Evolutionary conservation across 2,113 vertebrate genomes (phyloP).

Genomic region (Epinephelus fuscoguttatus): DNA sequence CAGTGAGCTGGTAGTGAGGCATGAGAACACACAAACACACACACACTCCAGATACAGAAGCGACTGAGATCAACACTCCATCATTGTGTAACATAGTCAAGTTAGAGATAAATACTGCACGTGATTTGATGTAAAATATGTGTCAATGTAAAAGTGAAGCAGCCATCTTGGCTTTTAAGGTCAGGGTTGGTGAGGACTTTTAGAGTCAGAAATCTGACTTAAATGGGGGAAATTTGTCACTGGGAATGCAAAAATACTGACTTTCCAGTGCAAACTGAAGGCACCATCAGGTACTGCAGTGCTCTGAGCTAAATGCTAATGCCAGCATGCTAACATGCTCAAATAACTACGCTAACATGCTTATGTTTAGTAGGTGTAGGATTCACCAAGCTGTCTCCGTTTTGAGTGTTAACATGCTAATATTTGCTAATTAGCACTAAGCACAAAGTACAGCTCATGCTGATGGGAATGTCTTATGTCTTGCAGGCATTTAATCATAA

Average conservation of each 20-base stretch:
- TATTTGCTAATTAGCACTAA: too few relatives aligned
- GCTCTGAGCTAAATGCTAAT: neutral
- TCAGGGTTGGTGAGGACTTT: too few relatives aligned
- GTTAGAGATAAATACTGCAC: neutral
- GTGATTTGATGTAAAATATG: neutral
- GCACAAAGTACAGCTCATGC: neutral
- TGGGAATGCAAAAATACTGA: too few relatives aligned
- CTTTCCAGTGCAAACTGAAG: too few relatives aligned
- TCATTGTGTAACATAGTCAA: neutral
- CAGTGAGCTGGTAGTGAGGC: neutral
- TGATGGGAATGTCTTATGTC: neutral
- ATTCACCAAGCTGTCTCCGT: neutral
- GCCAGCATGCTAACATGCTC: too few relatives aligned
- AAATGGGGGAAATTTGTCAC: too few relatives aligned
- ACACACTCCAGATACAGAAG: neutral
- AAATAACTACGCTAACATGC: neutral
- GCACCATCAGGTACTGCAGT: too few relatives aligned
- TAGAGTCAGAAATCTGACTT: too few relatives aligned
- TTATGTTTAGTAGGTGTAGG: neutral
- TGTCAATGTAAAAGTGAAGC: neutral
- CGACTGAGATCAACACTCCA: neutral
- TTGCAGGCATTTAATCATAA: too few relatives aligned
- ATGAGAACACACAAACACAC: neutral
- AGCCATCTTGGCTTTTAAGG: too few relatives aligned
- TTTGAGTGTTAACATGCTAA: too few relatives aligned